Conservation (phyloP, 1,140 invertebrate species). For the Drosophila sturtevanti region DNA sequence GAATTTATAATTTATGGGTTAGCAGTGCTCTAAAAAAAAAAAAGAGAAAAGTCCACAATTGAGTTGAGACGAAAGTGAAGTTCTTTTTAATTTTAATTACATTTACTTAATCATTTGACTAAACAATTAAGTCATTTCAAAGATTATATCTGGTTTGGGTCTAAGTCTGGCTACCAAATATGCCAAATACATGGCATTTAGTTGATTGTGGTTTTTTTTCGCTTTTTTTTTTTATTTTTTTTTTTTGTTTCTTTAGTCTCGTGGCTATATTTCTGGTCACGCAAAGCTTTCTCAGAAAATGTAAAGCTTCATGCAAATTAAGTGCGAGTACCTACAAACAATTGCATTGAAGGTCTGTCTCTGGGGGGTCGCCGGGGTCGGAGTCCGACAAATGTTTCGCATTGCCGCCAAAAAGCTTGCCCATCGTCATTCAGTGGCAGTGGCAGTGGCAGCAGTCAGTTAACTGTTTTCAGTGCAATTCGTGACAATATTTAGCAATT, state of each 20-base stretch:
- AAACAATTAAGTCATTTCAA: constrained; percentile 54
- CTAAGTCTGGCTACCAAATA: not conserved
- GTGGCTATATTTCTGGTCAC: constrained; percentile 56
- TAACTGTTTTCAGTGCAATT: constrained; percentile 64
- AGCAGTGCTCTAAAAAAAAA: constrained; percentile 38
- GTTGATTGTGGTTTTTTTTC: too few species aligned
- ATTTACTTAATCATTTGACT: constrained; percentile 11
- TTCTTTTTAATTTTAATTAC: constrained; percentile 58
- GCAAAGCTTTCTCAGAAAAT: constrained; percentile 54
- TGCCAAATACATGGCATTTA: too few species aligned
- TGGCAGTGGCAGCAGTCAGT: constrained; percentile 59
- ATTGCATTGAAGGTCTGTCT: constrained; percentile 25
- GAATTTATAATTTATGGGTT: constrained; percentile 77
- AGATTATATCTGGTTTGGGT: constrained; percentile 43
- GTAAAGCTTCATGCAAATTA: constrained; percentile 59
- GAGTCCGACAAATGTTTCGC: constrained; percentile 44
- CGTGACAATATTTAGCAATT: constrained; percentile 76
- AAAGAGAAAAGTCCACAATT: constrained; percentile 27
- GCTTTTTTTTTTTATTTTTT: too few species aligned
- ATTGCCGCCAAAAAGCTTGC: constrained; percentile 37
- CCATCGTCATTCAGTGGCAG: not conserved
- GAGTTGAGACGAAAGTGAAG: constrained; percentile 44
- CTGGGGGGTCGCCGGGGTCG: constrained; percentile 17
- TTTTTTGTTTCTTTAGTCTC: constrained; percentile 34
- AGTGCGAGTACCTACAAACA: not conserved